Conservation (phyloP, 1,140 invertebrate species). For the Pogonus chalceus region DNA sequence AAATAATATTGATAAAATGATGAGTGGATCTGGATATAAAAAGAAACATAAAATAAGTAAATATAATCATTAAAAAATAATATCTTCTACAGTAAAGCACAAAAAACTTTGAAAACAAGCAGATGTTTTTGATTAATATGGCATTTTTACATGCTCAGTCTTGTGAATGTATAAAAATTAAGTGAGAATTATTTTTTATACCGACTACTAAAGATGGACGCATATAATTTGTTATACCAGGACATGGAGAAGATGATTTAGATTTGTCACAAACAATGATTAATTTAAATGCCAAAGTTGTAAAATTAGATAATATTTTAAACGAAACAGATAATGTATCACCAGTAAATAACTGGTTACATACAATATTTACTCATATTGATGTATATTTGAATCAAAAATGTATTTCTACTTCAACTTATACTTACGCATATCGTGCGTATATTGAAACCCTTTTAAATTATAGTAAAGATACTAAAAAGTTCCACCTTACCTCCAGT, state of each 20-base stretch:
- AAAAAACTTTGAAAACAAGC: conserved; percentile 1
- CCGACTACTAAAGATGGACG: conserved; percentile 30
- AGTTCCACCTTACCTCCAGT: not conserved
- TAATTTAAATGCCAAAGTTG: conserved; percentile 27
- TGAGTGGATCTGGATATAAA: conserved; percentile 21
- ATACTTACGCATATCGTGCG: conserved; percentile 35
- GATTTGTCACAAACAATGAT: conserved; percentile 32
- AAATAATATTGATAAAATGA: conserved; percentile 17
- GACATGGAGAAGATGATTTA: conserved; percentile 30
- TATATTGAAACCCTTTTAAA: conserved; percentile 33
- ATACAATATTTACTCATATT: conserved; percentile 34
- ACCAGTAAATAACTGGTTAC: conserved; percentile 32
- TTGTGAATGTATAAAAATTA: conserved; percentile 29
- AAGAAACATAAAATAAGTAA: conserved; percentile 13
- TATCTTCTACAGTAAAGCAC: too few relatives aligned
- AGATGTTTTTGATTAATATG: conserved; percentile 18
- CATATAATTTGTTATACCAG: conserved; percentile 34
- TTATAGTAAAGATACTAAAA: conserved; percentile 2
- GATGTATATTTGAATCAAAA: conserved; percentile 37
- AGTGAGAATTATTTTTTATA: conserved; percentile 37
- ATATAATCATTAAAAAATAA: conserved; percentile 10
- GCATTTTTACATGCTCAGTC: conserved; percentile 18
- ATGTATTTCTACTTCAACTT: conserved; percentile 31
- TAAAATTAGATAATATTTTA: conserved; percentile 18
- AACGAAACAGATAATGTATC: conserved; percentile 14